These are phyloP conservation scores for Papilio polytes DNA, from an alignment of 1,140 invertebrate species.

Conservation along the genomic window DNA sequence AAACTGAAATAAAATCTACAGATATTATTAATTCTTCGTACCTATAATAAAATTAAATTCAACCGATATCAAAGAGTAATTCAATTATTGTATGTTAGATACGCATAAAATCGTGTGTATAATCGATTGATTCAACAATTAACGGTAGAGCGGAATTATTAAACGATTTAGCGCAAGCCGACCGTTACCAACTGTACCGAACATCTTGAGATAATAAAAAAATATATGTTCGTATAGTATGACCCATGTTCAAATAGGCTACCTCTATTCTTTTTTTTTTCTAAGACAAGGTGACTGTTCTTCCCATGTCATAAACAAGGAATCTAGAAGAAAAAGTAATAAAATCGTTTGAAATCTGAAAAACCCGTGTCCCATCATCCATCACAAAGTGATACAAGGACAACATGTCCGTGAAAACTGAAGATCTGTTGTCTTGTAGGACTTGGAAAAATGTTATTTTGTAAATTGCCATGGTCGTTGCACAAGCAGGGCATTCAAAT, in stretches of 20 bases:
- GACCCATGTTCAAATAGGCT: not conserved
- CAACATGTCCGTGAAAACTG: too few species aligned
- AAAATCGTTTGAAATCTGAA: too few species aligned
- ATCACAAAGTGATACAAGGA: too few species aligned
- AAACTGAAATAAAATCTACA: too few species aligned
- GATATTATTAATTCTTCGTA: too few species aligned
- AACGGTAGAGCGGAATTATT: slow-evolving; percentile 29
- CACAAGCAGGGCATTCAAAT: slow-evolving; percentile 7
- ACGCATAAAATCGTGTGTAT: slow-evolving; percentile 13
- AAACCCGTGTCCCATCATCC: too few species aligned
- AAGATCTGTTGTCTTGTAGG: not conserved
- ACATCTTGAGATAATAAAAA: not conserved
- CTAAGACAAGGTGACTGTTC: too few species aligned
- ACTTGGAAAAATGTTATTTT: not conserved
- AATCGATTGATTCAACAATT: slow-evolving; percentile 38
- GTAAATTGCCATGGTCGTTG: not conserved
- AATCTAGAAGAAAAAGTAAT: too few species aligned
- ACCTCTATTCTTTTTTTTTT: not conserved
- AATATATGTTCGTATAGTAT: not conserved
- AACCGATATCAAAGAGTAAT: not conserved
- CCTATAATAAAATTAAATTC: too few species aligned
- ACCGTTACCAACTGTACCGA: slow-evolving; percentile 36
- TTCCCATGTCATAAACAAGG: too few species aligned
- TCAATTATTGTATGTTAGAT: slow-evolving; percentile 21
- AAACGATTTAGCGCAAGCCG: slow-evolving; percentile 7